Percentiles rank a stretch among this genome's conserved stretches.
phyloP scores from a whole-genome alignment of 2,797 vertebrate species.

The Crenuchus spilurus region DNA sequence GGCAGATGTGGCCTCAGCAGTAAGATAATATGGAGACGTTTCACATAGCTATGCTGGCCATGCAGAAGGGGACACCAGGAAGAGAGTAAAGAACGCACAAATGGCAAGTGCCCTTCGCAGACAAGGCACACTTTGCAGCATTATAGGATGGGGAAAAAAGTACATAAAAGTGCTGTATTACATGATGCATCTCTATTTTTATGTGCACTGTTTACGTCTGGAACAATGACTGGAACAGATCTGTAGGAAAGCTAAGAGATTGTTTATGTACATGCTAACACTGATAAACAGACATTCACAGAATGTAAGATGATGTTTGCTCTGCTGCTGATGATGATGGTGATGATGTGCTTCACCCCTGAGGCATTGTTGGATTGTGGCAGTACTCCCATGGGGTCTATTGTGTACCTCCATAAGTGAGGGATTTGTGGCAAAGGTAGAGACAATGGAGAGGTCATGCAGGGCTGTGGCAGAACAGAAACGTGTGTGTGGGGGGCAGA shows the following conservation, averaged over 20 bases:
- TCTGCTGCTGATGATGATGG: constrained; percentile 7
- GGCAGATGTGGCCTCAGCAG: constrained; percentile 45
- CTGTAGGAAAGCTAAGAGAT: neutral
- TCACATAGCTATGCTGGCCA: constrained; percentile 45
- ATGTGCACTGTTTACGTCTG: constrained; percentile 16
- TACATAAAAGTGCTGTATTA: neutral
- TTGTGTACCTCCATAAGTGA: constrained; percentile 39
- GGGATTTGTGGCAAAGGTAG: constrained; percentile 31
- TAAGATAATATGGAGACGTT: constrained; percentile 59
- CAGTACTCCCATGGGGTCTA: constrained; percentile 25
- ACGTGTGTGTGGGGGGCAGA: neutral
- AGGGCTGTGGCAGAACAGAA: constrained; percentile 27
- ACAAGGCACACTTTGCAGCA: neutral
- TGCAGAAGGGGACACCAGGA: constrained; percentile 30
- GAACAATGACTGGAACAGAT: neutral
- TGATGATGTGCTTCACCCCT: neutral
- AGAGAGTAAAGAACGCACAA: neutral
- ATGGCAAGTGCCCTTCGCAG: neutral
- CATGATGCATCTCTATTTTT: neutral
- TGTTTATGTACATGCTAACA: neutral
- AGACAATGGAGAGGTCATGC: constrained; percentile 50
- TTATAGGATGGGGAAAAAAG: too few species aligned
- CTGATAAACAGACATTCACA: constrained; percentile 19
- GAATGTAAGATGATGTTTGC: constrained; percentile 12
- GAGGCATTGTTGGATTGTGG: neutral